Conservation (phyloP, 1,140 invertebrate genomes). For the Ganaspis sp. region DNA sequence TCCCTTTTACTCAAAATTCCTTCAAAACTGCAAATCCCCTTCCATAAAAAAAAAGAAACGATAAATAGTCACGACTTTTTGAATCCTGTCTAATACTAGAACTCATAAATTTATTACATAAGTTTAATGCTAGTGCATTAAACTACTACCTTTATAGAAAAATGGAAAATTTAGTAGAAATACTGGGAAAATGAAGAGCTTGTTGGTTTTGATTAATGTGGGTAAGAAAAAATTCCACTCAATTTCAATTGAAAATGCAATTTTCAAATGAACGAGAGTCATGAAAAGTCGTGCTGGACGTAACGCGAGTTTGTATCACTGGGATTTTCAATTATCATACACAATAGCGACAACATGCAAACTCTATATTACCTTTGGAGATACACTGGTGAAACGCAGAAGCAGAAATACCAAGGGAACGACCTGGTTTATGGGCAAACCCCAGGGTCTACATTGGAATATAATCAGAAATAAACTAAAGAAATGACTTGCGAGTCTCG, state of each 20-base stretch:
- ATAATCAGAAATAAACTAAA: slow-evolving; percentile 53
- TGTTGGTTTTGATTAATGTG: neutral
- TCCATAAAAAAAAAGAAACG: no score
- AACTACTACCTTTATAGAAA: no score
- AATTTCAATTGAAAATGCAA: neutral
- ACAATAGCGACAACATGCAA: slow-evolving; percentile 58
- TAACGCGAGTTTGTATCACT: slow-evolving; percentile 50
- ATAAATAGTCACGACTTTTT: no score
- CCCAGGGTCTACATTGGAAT: slow-evolving; percentile 29
- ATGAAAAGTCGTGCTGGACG: slow-evolving; percentile 36
- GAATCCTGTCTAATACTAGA: no score
- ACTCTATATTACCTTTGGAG: slow-evolving; percentile 57
- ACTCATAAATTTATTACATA: no score
- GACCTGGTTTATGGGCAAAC: slow-evolving; percentile 34
- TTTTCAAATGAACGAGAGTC: slow-evolving; percentile 30
- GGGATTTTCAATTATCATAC: slow-evolving; percentile 68
- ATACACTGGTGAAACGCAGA: slow-evolving; percentile 50
- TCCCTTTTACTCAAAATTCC: neutral
- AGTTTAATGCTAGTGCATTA: no score
- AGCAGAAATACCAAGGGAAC: slow-evolving; percentile 32
- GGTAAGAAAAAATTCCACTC: neutral
- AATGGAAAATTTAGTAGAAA: no score
- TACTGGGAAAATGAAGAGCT: neutral
- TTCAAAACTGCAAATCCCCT: no score
- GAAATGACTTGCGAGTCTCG: neutral